Base-by-base conservation (phyloP, 2,888 invertebrate species). In the Hirudinaria manillensis region DNA sequence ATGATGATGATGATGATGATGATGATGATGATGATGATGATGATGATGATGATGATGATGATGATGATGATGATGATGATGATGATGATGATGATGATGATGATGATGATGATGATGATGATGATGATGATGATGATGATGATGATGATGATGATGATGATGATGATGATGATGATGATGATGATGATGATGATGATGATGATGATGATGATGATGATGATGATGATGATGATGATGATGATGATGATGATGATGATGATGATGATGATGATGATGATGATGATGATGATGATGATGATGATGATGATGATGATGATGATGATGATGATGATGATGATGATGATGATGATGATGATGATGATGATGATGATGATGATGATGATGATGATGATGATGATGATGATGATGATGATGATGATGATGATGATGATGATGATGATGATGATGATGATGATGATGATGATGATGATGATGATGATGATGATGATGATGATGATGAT, bases 1-100 rank as follows among this genome's bases (percentile, higher is more conserved):
- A 53, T 53, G 53, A 53, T 53, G 53, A 21, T 53, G 53, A 53
- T 53, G 53, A 53, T 53, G 53, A 53, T 53, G 53, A 53, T 21
- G 53, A 53, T 53, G 53, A 53, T 53, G 53, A 53, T 53, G 53
- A 53, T 53, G 53, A 21, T 53, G 53, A 53, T 53, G 53, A 53
- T 21, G 53, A 53, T 53, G 53, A 53, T 53, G 53, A 53, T 53
- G 53, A 53, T 53, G 53, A 21, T 53, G 53, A 53, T 53, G 53
- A 53, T 53, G 53, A 53, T 53, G 53, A 53, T 21, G 53, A 53
- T 53, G 53, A 53, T 53, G 53, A 53, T 53, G 53, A 53, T 53
- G 53, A 21, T 53, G 53, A 53, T 53, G 53, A 53, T 53, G 53
- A 53, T 53, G 53, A 53, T 21, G 53, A 53, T 53, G 53, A 53